phyloP scores from a whole-genome alignment of 2,888 invertebrate genomes.

The Beris morrisii region DNA sequence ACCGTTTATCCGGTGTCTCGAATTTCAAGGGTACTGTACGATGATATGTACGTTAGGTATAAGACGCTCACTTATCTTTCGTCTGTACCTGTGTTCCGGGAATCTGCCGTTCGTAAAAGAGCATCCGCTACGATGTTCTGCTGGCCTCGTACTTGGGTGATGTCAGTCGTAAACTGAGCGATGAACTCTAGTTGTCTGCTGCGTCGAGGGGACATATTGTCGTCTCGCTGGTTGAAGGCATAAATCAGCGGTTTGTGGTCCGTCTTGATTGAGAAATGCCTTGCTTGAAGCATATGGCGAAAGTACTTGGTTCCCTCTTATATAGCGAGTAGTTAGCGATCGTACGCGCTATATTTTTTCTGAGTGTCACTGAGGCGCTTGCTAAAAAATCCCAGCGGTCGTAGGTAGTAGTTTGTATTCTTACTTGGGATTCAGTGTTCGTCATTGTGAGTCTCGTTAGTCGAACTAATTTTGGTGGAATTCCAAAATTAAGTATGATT shows the following conservation, averaged over 20 bases:
- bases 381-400: conserved; percentile 42
- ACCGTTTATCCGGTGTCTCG: no score
- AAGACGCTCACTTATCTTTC: no score
- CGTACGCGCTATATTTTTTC: conserved; percentile 47
- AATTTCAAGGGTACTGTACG: no score
- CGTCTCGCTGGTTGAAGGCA: conserved; percentile 44
- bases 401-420: no score
- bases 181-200: conserved; percentile 41
- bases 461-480: no score
- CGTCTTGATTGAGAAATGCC: conserved; percentile 25
- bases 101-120: neutral
- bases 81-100: no score
- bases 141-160: conserved; percentile 21
- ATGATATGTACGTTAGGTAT: no score
- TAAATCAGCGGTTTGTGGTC: conserved; percentile 38
- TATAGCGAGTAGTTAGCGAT: conserved; percentile 50
- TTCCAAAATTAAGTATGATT: no score
- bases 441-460: no score
- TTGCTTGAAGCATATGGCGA: conserved; percentile 34
- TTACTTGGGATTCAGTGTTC: no score
- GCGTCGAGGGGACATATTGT: conserved; percentile 47
- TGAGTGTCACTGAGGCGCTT: conserved; percentile 46
- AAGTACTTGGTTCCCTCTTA: conserved; percentile 40
- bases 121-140: conserved; percentile 23
- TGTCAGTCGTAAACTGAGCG: conserved; percentile 25